Conservation (phyloP, 1,140 invertebrate genomes). For the Drosophila paulistorum region DNA sequence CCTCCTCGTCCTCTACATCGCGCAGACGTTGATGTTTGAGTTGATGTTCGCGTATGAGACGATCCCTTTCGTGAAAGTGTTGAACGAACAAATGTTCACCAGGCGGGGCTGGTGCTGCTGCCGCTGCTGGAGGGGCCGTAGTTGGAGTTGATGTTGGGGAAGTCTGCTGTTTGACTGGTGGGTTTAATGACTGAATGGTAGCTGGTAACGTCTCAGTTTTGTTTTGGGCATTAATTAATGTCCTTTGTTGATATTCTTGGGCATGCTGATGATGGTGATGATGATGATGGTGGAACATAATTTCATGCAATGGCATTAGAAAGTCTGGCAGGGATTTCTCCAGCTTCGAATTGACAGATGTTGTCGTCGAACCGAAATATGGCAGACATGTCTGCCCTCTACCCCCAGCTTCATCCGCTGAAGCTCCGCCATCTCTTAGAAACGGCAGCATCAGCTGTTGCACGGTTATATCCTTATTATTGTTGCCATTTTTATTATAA, state of each 20-base stretch:
- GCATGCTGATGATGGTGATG: slow-evolving; percentile 46
- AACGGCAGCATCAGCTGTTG: slow-evolving; percentile 45
- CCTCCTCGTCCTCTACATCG: slow-evolving; percentile 53
- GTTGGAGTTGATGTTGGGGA: slow-evolving; percentile 54
- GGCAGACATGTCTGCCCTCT: slow-evolving; percentile 66
- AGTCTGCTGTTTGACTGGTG: slow-evolving; percentile 40
- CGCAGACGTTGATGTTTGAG: slow-evolving; percentile 75
- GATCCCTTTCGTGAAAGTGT: slow-evolving; percentile 82
- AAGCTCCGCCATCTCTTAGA: slow-evolving; percentile 4
- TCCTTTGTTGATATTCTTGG: slow-evolving; percentile 53
- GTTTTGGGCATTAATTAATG: slow-evolving; percentile 66
- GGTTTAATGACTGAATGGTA: slow-evolving; percentile 69
- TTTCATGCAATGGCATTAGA: slow-evolving; percentile 74
- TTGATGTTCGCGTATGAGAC: slow-evolving; percentile 81
- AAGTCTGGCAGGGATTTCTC: slow-evolving; percentile 77
- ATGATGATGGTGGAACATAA: slow-evolving; percentile 69
- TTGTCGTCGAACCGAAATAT: slow-evolving; percentile 59
- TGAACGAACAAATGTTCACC: slow-evolving; percentile 75
- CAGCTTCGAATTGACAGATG: slow-evolving; percentile 54
- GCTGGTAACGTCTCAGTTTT: slow-evolving; percentile 29
- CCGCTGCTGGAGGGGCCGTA: slow-evolving; percentile 51
- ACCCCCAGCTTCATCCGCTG: not conserved
- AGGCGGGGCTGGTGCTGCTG: slow-evolving; percentile 42
- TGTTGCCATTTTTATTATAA: slow-evolving; percentile 25
- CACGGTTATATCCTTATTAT: slow-evolving; percentile 39